Conservation (phyloP, 2,888 invertebrate genomes). For the Eilema depressum region DNA sequence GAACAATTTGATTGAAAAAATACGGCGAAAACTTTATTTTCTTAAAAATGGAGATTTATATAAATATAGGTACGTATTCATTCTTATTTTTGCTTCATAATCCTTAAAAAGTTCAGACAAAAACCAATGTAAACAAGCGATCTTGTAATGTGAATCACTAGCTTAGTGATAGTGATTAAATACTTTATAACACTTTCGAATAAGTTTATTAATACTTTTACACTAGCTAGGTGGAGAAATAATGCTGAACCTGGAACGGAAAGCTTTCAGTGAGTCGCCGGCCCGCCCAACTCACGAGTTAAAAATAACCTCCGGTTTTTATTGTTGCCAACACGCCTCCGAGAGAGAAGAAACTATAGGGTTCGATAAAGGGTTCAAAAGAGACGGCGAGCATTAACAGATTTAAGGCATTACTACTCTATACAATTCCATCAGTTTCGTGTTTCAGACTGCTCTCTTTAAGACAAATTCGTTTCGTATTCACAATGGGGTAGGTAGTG, state of each 20-base stretch:
- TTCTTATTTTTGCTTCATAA: too few species aligned
- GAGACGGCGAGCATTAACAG: conserved; percentile 79
- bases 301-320: conserved; percentile 86
- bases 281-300: conserved; percentile 80
- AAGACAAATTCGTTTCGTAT: not conserved
- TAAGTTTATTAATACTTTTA: not conserved
- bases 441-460: conserved; percentile 55
- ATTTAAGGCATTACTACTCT: conserved; percentile 77
- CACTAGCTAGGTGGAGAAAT: conserved; percentile 51
- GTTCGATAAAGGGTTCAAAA: conserved; percentile 68
- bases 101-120: too few species aligned
- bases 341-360: conserved; percentile 78
- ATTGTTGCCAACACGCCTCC: conserved; percentile 77
- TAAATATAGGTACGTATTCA: too few species aligned
- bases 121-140: too few species aligned
- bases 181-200: not conserved
- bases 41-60: too few species aligned
- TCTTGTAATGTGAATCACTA: too few species aligned
- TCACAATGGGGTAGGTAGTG: not conserved
- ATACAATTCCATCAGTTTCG: conserved; percentile 77
- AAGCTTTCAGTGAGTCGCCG: conserved; percentile 77
- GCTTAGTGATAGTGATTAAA: not conserved
- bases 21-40: too few species aligned
- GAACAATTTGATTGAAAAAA: too few species aligned
- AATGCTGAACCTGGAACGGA: conserved; percentile 75